Conservation (phyloP, 30 jellyfish, hydroid and myxozoan genomes). For the Chrysaora quinquecirrha region DNA sequence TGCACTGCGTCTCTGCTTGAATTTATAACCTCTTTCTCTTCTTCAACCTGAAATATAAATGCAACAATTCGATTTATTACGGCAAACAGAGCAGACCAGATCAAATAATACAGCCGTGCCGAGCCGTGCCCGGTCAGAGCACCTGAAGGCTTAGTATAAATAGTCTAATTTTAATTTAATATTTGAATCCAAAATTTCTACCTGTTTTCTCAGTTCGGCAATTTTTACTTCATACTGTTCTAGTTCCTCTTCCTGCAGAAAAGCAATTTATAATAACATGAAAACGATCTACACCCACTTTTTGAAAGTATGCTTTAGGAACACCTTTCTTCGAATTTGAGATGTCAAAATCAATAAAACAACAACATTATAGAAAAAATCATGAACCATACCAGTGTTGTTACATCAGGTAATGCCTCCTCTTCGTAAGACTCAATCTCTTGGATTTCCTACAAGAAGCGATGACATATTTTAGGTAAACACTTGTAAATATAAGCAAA, state of each 20-base stretch:
- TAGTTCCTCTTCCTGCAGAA: constrained; percentile 69
- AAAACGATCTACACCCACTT: too few relatives aligned
- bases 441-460: constrained; percentile 79
- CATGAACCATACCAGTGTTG: constrained; percentile 83
- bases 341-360: neutral
- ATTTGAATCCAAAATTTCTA: too few relatives aligned
- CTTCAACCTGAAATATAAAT: constrained; percentile 35
- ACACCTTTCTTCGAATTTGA: neutral
- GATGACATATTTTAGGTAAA: too few relatives aligned
- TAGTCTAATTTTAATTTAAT: too few relatives aligned
- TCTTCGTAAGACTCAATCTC: constrained; percentile 80
- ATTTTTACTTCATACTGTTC: constrained; percentile 55
- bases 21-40: constrained; percentile 32
- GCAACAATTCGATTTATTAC: too few relatives aligned
- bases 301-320: too few relatives aligned
- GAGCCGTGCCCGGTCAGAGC: too few relatives aligned
- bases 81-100: too few relatives aligned
- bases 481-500: too few relatives aligned
- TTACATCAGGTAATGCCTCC: constrained; percentile 87
- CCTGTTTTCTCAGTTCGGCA: constrained; percentile 55
- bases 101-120: too few relatives aligned
- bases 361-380: neutral
- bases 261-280: neutral
- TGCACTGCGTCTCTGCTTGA: constrained; percentile 36
- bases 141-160: too few relatives aligned